These are phyloP conservation scores for Schlechtendalia chinensis DNA, from an alignment of 1,140 invertebrate species.

Conservation along the genomic window DNA sequence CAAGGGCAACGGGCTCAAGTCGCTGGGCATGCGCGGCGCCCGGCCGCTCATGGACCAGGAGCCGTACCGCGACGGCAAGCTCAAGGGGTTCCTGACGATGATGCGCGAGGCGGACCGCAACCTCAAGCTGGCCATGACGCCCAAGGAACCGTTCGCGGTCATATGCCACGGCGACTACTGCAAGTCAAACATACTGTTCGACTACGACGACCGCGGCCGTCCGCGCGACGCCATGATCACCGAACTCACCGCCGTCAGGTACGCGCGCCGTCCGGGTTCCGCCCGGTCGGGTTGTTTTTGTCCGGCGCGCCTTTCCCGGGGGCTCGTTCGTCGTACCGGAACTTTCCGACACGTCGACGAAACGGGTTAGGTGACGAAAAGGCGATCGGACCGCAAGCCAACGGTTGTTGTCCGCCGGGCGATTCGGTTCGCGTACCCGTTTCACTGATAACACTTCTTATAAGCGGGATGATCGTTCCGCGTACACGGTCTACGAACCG, in stretches of 20 bases:
- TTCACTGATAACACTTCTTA: no score
- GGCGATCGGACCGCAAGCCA: no score
- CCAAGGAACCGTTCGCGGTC: slow-evolving; percentile 57
- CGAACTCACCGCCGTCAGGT: slow-evolving; percentile 56
- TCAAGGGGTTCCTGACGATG: slow-evolving; percentile 23
- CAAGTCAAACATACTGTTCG: slow-evolving; percentile 62
- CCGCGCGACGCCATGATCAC: slow-evolving; percentile 55
- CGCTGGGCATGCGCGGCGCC: slow-evolving; percentile 39
- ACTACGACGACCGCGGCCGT: slow-evolving; percentile 53
- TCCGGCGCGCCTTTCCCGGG: no score
- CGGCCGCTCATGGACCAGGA: slow-evolving; percentile 28
- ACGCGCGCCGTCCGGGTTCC: slow-evolving; percentile 50
- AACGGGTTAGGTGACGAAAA: no score
- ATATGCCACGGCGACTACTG: slow-evolving; percentile 62
- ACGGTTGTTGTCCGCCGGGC: no score
- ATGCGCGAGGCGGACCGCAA: slow-evolving; percentile 53
- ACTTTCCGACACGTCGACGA: no score
- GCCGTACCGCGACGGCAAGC: slow-evolving; percentile 21
- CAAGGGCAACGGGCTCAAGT: slow-evolving; percentile 41
- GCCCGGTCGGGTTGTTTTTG: no score
- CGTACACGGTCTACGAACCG: no score
- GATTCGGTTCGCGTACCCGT: no score
- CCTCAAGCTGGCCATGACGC: slow-evolving; percentile 55
- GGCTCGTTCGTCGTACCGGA: no score
- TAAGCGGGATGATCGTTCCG: no score